Percentiles rank a stretch among this genome's conserved stretches.
Evolutionary conservation across 2,888 invertebrate genomes (phyloP).

Genomic region (Tuta absoluta): DNA sequence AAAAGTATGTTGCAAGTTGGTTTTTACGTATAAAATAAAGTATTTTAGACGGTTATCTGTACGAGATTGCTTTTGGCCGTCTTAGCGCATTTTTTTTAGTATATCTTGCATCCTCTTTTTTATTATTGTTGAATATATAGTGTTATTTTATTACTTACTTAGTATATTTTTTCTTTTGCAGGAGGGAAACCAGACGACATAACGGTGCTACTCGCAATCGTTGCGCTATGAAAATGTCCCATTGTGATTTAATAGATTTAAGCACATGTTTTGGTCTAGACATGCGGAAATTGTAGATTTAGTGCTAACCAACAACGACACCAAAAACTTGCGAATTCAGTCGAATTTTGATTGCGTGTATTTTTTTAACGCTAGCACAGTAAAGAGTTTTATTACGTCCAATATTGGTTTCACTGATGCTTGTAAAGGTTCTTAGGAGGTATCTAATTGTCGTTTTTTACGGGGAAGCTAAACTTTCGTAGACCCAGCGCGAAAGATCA

Average conservation of each 20-base stretch:
- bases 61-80: no score
- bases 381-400: conserved; percentile 19
- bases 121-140: no score
- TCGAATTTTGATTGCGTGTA: conserved; percentile 21
- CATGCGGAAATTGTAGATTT: conserved; percentile 61
- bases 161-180: conserved; percentile 75
- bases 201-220: conserved; percentile 97
- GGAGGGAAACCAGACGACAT: conserved; percentile 99
- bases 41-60: no score
- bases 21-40: no score
- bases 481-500: not conserved
- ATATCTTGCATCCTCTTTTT: no score
- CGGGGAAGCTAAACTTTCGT: no score
- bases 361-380: conserved; percentile 7
- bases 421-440: not conserved
- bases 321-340: conserved; percentile 54
- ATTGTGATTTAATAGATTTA: conserved; percentile 65
- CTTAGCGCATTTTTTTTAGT: no score
- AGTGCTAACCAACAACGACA: conserved; percentile 64
- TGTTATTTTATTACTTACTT: no score
- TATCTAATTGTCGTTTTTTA: not conserved
- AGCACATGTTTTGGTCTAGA: conserved; percentile 55
- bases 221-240: conserved; percentile 86
- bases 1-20: no score
- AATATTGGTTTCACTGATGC: not conserved